Percentiles rank a stretch among this genome's conserved stretches.
These are phyloP conservation scores for Nipponacmea schrenckii DNA, from an alignment of 2,888 invertebrate genomes.

Conservation along the genomic window DNA sequence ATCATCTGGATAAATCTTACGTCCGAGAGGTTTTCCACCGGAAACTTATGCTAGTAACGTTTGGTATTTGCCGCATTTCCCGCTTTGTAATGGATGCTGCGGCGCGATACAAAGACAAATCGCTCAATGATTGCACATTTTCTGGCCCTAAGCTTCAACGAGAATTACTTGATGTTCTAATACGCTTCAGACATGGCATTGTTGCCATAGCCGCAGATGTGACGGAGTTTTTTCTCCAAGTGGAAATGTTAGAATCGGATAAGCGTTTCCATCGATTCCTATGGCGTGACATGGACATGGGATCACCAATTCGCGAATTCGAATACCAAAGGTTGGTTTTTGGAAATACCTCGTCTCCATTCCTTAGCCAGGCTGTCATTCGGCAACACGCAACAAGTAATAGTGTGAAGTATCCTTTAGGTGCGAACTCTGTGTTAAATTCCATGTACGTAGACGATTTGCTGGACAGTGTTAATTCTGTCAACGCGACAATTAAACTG, in stretches of 20 bases:
- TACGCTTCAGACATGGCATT: background rate
- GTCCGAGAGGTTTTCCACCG: background rate
- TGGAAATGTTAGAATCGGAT: background rate
- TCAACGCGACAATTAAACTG: background rate
- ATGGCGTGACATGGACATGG: background rate
- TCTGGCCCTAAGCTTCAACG: background rate
- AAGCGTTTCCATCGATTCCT: background rate
- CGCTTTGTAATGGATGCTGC: background rate
- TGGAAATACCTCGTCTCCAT: background rate
- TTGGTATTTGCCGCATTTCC: background rate
- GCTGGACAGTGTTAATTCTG: background rate
- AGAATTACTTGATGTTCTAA: background rate
- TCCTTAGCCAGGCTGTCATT: background rate
- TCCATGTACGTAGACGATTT: slow-evolving; percentile 1
- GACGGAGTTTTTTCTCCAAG: background rate
- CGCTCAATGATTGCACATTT: background rate
- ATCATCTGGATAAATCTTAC: background rate
- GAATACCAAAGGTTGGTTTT: background rate
- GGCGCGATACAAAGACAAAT: background rate
- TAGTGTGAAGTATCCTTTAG: background rate
- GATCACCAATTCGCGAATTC: background rate
- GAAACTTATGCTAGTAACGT: background rate
- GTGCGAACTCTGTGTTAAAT: background rate
- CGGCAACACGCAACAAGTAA: background rate
- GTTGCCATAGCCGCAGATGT: background rate